These are phyloP conservation scores for Harpalus rubripes DNA, from an alignment of 2,888 invertebrate species.

Conservation along the genomic window DNA sequence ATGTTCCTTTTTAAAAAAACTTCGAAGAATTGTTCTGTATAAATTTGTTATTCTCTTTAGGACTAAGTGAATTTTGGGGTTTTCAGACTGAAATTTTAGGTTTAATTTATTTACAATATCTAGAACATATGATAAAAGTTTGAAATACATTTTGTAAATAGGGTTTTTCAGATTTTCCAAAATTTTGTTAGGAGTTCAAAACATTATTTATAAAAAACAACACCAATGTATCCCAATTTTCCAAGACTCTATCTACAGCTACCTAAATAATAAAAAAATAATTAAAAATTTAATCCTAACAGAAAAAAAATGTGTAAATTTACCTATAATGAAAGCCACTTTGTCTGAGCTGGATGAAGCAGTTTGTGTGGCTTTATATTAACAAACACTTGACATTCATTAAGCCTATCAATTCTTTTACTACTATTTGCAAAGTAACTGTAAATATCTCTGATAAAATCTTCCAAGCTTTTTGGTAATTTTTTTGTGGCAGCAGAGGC, in stretches of 20 bases:
- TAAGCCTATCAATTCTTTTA: not conserved
- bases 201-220: constrained; percentile 57
- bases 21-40: constrained; percentile 65
- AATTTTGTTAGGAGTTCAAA: not conserved
- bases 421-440: not conserved
- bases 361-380: not conserved
- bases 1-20: constrained; percentile 53
- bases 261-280: not conserved
- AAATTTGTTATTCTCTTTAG: constrained; percentile 44
- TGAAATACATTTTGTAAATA: constrained; percentile 67
- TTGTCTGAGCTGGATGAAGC: not conserved
- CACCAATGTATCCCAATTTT: constrained; percentile 52
- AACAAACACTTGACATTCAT: constrained; percentile 2
- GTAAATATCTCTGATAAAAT: constrained; percentile 9
- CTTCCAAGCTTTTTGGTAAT: not conserved
- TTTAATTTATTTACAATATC: constrained; percentile 68
- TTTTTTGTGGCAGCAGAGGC: not conserved
- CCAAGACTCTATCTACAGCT: constrained; percentile 26
- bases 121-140: constrained; percentile 67
- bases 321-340: not conserved
- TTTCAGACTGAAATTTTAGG: constrained; percentile 67
- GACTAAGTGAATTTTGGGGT: constrained; percentile 63
- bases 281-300: too few relatives aligned
- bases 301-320: too few relatives aligned
- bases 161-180: constrained; percentile 18